phyloP scores from a whole-genome alignment of 2,888 invertebrate genomes.

The Glyphotaelius pellucidus region DNA sequence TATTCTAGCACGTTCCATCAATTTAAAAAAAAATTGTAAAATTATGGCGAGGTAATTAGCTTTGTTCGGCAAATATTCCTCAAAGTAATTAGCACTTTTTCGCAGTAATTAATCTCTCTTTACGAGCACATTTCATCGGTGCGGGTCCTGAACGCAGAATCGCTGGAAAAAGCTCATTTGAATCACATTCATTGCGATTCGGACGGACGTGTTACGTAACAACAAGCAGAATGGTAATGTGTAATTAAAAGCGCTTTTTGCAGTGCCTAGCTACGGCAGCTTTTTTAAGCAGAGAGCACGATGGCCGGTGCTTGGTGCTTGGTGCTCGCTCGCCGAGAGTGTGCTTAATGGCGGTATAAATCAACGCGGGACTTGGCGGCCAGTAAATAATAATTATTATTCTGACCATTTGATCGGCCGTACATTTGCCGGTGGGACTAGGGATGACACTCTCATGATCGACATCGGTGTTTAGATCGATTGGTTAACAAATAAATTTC shows the following conservation, averaged over 20 bases:
- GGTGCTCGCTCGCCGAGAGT: neutral
- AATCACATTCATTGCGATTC: neutral
- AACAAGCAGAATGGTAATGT: neutral
- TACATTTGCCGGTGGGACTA: neutral
- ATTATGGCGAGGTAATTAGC: neutral
- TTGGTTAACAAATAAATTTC: too few relatives aligned
- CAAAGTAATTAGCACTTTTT: neutral
- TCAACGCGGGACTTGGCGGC: conserved; percentile 24
- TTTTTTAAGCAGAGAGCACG: neutral
- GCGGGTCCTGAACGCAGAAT: neutral
- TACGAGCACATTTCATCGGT: neutral
- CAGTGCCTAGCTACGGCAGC: neutral
- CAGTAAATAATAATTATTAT: neutral
- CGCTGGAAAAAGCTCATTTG: neutral
- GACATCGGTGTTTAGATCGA: neutral
- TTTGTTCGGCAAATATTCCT: neutral
- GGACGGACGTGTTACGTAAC: neutral
- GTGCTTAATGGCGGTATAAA: conserved; percentile 13
- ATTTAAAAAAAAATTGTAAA: neutral
- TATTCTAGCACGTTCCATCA: too few relatives aligned
- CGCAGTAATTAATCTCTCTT: neutral
- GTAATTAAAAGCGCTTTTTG: neutral
- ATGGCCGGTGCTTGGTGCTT: neutral
- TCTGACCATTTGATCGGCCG: neutral
- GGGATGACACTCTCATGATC: neutral